Evolutionary conservation across 1,140 invertebrate genomes (phyloP), one percentile per base, ranked within the genome.

Genomic region (Lysiphlebus fabarum): DNA sequence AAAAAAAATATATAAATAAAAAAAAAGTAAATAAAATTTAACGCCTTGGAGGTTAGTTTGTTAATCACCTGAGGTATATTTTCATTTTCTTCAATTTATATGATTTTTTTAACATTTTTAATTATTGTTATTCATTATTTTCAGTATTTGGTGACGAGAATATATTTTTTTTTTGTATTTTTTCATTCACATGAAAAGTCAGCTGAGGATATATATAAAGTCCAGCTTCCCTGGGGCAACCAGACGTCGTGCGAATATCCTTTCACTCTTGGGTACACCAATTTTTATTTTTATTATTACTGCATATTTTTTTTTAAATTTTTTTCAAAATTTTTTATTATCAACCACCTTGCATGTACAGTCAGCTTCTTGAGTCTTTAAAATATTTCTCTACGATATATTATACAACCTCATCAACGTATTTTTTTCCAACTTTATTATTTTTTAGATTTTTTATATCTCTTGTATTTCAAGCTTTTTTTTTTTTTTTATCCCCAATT

Each of bases 11-110:
- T n/a, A n/a, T 26, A 26, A 26, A 26, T 26, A 26, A 26, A 26
- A 2, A 54, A 54, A 54, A 26, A 26, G 4, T 26, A 26, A 26
- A 26, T 26, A 54, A 54, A 54, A 34, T 54, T 6, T 44, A 54
- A 54, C 44, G 38, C 40, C 53, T 54, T 38, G 9, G 53, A 54
- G 53, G 53, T 40, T 26, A 33, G 41, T 26, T 54, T 40, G 40
- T 54, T 54, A 54, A 54, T 43, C 41, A 54, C 9, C 17, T 26
- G 17, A 26, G n/a, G 26, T n/a, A 42, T 44, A 43, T 54, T 43
- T 54, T 26, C 17, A 26, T 26, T 26, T 26, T 26, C 17, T 26
- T 4, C 17, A 26, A 26, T 26, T 26, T 26, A 26, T 26, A 2
- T 26, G 0, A 2, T 26, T 26, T 26, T 17, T 17, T 17, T 17